phyloP scores from a whole-genome alignment of 2,797 vertebrate genomes.

The Buceros bicornis region DNA sequence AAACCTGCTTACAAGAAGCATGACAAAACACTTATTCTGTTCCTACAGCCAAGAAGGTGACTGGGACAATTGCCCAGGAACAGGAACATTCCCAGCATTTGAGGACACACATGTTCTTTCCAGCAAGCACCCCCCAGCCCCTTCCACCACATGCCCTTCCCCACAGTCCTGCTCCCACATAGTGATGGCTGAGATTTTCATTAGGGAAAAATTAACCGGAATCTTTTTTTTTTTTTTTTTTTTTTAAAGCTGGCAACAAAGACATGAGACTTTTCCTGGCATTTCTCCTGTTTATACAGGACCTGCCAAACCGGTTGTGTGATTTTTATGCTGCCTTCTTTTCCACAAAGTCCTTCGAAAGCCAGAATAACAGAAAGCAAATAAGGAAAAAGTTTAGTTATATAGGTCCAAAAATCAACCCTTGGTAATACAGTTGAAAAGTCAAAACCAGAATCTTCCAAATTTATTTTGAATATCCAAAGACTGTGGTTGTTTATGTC shows the following conservation, averaged over 20 bases:
- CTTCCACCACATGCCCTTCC: background rate
- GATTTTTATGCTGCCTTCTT: constrained; percentile 67
- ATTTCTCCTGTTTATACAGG: constrained; percentile 72
- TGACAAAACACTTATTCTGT: background rate
- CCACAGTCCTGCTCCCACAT: background rate
- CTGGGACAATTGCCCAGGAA: background rate
- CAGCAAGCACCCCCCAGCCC: background rate
- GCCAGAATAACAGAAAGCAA: constrained; percentile 62
- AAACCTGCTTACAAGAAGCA: background rate
- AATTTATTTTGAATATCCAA: background rate
- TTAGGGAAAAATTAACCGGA: background rate
- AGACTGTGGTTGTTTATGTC: background rate
- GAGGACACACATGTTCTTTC: background rate
- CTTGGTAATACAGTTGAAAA: background rate
- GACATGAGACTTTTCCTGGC: constrained; percentile 45
- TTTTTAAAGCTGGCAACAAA: constrained; percentile 42
- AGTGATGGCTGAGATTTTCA: background rate
- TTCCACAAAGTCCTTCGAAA: constrained; percentile 71
- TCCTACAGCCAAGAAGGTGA: constrained; percentile 1
- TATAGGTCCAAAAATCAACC: constrained; percentile 20
- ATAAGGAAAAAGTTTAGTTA: constrained; percentile 48
- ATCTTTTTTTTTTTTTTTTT: background rate
- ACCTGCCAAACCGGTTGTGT: constrained; percentile 75
- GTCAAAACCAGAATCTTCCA: constrained; percentile 16
- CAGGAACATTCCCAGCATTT: background rate